A percentile compares a stretch with the other conserved stretches of the same genome.
phyloP scores from a whole-genome alignment of 2,113 vertebrate species.

The Holacanthus passer region DNA sequence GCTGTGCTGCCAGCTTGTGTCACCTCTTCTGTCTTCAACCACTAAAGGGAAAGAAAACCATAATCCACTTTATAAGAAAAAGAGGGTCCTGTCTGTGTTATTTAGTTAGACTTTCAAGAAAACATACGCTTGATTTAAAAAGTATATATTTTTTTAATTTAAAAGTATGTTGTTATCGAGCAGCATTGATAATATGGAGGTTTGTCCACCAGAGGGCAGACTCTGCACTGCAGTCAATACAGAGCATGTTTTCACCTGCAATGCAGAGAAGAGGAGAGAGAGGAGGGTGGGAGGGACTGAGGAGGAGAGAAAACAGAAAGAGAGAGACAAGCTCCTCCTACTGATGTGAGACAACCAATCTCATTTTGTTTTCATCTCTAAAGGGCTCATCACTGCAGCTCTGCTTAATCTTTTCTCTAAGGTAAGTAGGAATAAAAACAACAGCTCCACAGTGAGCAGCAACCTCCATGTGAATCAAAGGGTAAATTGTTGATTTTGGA shows the following conservation, averaged over 20 bases:
- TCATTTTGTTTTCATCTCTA: slow-evolving; percentile 43
- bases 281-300: slow-evolving; percentile 53
- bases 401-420: slow-evolving; percentile 20
- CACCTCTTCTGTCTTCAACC: slow-evolving; percentile 93
- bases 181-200: background rate
- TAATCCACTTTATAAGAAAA: background rate
- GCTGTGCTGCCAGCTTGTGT: slow-evolving; percentile 91
- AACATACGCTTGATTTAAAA: background rate
- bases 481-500: background rate
- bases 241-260: slow-evolving; percentile 79
- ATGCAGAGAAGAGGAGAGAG: slow-evolving; percentile 80
- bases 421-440: background rate
- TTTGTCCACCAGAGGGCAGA: slow-evolving; percentile 81
- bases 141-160: background rate
- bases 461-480: background rate
- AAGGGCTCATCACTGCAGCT: slow-evolving; percentile 26
- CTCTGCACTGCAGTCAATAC: slow-evolving; percentile 46
- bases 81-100: background rate
- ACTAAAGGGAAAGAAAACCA: slow-evolving; percentile 80
- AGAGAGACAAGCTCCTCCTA: slow-evolving; percentile 63
- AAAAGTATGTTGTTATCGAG: slow-evolving; percentile 4
- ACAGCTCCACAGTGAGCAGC: background rate
- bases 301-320: slow-evolving; percentile 41
- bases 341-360: slow-evolving; percentile 34
- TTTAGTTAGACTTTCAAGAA: background rate